Evolutionary conservation across 1,140 invertebrate genomes (phyloP).

Genomic region (Paralvinella palmiformis): DNA sequence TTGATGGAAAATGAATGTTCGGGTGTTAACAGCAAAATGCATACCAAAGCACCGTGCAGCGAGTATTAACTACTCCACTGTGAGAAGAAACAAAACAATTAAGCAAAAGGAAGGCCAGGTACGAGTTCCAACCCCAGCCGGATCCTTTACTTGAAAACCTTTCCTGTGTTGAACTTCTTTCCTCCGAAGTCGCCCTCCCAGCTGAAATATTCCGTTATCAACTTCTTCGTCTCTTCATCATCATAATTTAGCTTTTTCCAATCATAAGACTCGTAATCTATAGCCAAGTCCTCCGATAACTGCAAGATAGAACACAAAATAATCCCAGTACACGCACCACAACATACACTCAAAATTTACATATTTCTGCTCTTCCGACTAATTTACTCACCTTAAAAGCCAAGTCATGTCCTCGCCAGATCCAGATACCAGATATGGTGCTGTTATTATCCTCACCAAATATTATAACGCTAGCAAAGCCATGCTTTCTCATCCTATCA

Average conservation of each 20-base stretch:
- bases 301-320: slow-evolving; percentile 53
- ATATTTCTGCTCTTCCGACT: too few relatives aligned
- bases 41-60: too few relatives aligned
- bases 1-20: too few relatives aligned
- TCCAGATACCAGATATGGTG: slow-evolving; percentile 91
- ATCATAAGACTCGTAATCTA: slow-evolving; percentile 93
- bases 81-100: too few relatives aligned
- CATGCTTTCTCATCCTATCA: slow-evolving; percentile 94
- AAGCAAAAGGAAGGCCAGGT: too few relatives aligned
- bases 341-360: too few relatives aligned
- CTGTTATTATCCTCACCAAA: slow-evolving; percentile 91
- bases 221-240: slow-evolving; percentile 75
- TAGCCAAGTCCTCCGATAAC: slow-evolving; percentile 85
- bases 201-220: slow-evolving; percentile 87
- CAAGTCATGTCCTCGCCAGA: slow-evolving; percentile 92
- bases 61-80: too few relatives aligned
- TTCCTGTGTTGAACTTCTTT: slow-evolving; percentile 94
- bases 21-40: too few relatives aligned
- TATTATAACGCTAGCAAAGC: slow-evolving; percentile 87
- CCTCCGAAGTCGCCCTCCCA: slow-evolving; percentile 88
- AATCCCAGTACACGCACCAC: too few relatives aligned
- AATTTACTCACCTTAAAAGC: slow-evolving; percentile 70
- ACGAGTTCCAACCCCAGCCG: too few relatives aligned
- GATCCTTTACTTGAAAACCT: slow-evolving; percentile 99
- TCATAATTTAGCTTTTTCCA: slow-evolving; percentile 92